Evolutionary conservation across 1,140 invertebrate genomes (phyloP).

Genomic region (Samia ricini): DNA sequence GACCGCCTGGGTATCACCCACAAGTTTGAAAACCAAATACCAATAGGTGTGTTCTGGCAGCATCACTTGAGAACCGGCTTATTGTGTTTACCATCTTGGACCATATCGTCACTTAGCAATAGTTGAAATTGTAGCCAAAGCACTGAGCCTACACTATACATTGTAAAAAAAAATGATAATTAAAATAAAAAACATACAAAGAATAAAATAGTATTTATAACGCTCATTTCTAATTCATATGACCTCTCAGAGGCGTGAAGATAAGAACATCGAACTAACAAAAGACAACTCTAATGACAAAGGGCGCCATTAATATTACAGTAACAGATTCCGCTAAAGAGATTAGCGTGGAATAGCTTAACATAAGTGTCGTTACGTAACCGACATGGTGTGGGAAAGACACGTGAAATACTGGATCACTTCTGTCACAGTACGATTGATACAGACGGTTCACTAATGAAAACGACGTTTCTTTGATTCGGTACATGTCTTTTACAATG

Average conservation of each 20-base stretch:
- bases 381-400: constrained; percentile 6
- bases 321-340: constrained; percentile 6
- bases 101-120: too few species aligned
- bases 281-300: constrained; percentile 3
- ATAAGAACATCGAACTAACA: neutral
- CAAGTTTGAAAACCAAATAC: too few species aligned
- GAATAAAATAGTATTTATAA: neutral
- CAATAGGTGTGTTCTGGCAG: too few species aligned
- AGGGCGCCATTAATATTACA: constrained; percentile 3
- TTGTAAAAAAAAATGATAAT: too few species aligned
- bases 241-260: neutral
- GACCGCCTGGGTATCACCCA: too few species aligned
- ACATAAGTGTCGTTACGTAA: constrained; percentile 9
- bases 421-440: neutral
- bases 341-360: constrained; percentile 10
- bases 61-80: too few species aligned
- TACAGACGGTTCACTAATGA: neutral
- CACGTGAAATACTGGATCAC: constrained; percentile 7
- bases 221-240: neutral
- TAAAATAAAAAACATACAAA: neutral
- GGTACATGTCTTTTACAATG: too few species aligned
- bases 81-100: too few species aligned
- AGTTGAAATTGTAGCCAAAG: too few species aligned
- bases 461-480: too few species aligned
- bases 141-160: too few species aligned